Evolutionary conservation across 2,888 invertebrate genomes (phyloP).

Genomic region (Chydorus sphaericus): DNA sequence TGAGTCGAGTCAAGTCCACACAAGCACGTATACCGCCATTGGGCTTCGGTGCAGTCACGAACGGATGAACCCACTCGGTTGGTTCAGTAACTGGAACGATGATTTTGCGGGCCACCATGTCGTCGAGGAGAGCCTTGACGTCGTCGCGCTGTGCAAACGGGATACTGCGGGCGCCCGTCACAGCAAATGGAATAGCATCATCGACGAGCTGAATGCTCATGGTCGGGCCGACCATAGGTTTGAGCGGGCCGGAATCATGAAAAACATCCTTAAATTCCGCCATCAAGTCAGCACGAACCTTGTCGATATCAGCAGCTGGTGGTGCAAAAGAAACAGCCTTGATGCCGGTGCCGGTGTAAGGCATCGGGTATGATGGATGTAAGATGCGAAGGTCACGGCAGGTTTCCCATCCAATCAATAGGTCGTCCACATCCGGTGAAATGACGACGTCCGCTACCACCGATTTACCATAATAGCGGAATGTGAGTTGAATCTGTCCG

Average conservation of each 20-base stretch:
- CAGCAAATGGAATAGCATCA: slow-evolving; percentile 6
- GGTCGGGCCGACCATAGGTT: slow-evolving; percentile 2
- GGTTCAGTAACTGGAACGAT: slow-evolving; percentile 19
- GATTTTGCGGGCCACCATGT: slow-evolving; percentile 16
- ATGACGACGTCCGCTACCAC: no score
- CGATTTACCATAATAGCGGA: no score
- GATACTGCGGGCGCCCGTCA: slow-evolving; percentile 13
- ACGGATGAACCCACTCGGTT: slow-evolving; percentile 20
- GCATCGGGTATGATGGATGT: no score
- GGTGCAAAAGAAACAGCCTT: no score
- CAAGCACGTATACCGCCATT: slow-evolving; percentile 19
- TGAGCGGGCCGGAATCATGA: not conserved
- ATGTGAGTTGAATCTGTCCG: no score
- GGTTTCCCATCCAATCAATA: no score
- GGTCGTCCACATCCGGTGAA: no score
- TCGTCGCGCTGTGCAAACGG: slow-evolving; percentile 18
- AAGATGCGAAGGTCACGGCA: no score
- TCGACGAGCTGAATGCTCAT: slow-evolving; percentile 4
- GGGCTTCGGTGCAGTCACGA: slow-evolving; percentile 18
- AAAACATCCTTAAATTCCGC: slow-evolving; percentile 7
- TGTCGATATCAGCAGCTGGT: no score
- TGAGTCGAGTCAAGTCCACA: slow-evolving; percentile 20
- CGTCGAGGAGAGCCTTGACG: slow-evolving; percentile 16
- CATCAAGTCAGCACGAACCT: no score
- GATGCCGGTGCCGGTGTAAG: no score